Evolutionary conservation across 2,113 vertebrate genomes (phyloP).

Genomic region (Lipophrys pholis): DNA sequence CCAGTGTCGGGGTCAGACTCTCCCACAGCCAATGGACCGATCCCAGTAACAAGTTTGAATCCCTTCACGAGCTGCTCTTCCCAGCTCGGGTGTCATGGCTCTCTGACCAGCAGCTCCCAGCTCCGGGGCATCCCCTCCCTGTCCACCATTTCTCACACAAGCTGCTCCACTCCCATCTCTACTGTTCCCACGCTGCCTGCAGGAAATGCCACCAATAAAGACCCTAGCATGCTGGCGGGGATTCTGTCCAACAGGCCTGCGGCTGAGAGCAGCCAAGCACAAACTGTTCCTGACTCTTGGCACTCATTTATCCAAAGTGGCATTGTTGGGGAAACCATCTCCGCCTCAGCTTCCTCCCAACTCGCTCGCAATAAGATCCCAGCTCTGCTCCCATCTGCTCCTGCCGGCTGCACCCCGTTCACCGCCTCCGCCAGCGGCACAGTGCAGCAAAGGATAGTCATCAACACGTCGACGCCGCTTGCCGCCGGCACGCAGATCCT

Average conservation of each 20-base stretch:
- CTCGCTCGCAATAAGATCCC: slow-evolving; percentile 38
- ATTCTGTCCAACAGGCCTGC: slow-evolving; percentile 26
- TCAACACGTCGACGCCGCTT: slow-evolving; percentile 91
- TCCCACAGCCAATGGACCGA: slow-evolving; percentile 60
- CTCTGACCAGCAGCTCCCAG: slow-evolving; percentile 38
- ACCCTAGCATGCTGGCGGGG: slow-evolving; percentile 11
- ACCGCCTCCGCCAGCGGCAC: slow-evolving; percentile 72
- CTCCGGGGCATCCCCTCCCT: slow-evolving; percentile 38
- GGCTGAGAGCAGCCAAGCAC: slow-evolving; percentile 45
- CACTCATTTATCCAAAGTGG: slow-evolving; percentile 26
- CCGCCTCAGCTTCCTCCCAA: slow-evolving; percentile 20
- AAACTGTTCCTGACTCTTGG: slow-evolving; percentile 45
- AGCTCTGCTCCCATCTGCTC: slow-evolving; percentile 10
- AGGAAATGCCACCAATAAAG: slow-evolving; percentile 42
- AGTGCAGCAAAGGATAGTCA: slow-evolving; percentile 92
- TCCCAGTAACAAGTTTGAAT: slow-evolving; percentile 42
- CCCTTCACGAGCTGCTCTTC: slow-evolving; percentile 35
- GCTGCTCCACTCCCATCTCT: slow-evolving; percentile 34
- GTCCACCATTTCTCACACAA: slow-evolving; percentile 35
- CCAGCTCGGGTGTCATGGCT: slow-evolving; percentile 29
- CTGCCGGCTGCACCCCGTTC: slow-evolving; percentile 44
- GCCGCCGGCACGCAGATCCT: slow-evolving; percentile 95
- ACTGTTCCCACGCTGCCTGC: slow-evolving; percentile 16
- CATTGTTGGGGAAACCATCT: slow-evolving; percentile 15
- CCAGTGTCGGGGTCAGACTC: slow-evolving; percentile 48